These are phyloP conservation scores for Dryobota labecula DNA, from an alignment of 2,888 invertebrate species.

Conservation along the genomic window DNA sequence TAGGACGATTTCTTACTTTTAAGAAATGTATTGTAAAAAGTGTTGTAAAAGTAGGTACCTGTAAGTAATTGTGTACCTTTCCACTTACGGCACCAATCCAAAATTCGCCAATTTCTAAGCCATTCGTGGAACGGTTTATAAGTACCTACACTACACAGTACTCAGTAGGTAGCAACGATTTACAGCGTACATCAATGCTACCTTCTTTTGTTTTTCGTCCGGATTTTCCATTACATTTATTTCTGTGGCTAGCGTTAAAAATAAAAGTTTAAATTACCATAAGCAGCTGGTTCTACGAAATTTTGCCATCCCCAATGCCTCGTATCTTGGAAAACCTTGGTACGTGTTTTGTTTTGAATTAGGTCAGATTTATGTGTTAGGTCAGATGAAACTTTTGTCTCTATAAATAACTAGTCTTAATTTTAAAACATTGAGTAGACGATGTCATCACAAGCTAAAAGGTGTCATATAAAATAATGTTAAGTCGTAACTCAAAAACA, in stretches of 20 bases:
- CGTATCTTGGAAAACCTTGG: background rate
- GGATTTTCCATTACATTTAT: background rate
- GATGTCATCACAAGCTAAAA: background rate
- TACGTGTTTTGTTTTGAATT: background rate
- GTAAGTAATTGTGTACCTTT: too few relatives aligned
- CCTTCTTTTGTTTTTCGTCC: background rate
- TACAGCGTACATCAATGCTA: too few relatives aligned
- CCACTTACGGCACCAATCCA: too few relatives aligned
- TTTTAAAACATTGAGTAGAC: background rate
- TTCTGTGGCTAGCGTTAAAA: background rate
- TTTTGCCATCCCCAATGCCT: too few relatives aligned
- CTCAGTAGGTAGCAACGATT: too few relatives aligned
- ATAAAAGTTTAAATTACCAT: background rate
- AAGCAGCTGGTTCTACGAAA: background rate
- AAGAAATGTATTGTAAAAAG: too few relatives aligned
- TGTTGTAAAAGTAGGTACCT: too few relatives aligned
- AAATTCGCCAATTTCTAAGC: too few relatives aligned
- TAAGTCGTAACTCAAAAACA: constrained; percentile 3
- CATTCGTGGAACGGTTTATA: too few relatives aligned
- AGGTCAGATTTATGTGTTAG: too few relatives aligned
- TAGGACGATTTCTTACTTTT: background rate
- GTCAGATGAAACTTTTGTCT: background rate
- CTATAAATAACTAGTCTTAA: too few relatives aligned
- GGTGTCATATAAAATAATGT: constrained; percentile 5
- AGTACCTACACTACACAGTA: too few relatives aligned